Base-by-base conservation (phyloP, 2,113 vertebrate genomes). In the Siniperca chuatsi region DNA sequence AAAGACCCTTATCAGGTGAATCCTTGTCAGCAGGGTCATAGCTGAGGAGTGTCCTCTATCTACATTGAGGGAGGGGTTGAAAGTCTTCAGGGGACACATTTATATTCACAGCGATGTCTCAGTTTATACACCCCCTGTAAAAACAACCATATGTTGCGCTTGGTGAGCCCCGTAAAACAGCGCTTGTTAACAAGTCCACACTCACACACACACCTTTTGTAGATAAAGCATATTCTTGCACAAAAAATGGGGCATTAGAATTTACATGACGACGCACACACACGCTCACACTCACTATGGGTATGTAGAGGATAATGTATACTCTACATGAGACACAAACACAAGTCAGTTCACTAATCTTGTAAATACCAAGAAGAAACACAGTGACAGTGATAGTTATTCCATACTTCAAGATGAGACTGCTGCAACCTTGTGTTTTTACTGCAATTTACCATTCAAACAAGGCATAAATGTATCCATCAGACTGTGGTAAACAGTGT, bases 61-160 rank as follows among this genome's bases (percentile, higher is more conserved):
- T 89, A 62, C 73, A 81, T 79, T 69, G 60, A 40, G 67, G 37
- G 68, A 82, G 40, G 69, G 29, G 12, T 11, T 46, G 25, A 55
- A 73, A 72, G 74, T 89, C 86, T 88, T 73, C 88, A 77, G 71
- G 79, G 81, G 81, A 86, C 82, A 76, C 80, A 95, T 94, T 94
- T 74, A 92, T 90, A 94, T 93, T 93, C 94, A 93, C 87, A 89
- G 84, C 74, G 8, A 89, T 81, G 89, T 91, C 87, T 92, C 83
- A 79, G 54, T 91, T 95, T 94, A 92, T 94, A 89, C 90, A 84
- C 75, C 78, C 70, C 69, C 85, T 86, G 90, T 95, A 94, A 95
- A 95, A 92, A 91, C 93, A 93, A 92, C 93, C 94, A 93, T 93
- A 95, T 95, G 93, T 90, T 94, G 92, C 73, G 20, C 90, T 71